Evolutionary conservation across 2,888 invertebrate species (phyloP).

Genomic region (Acronicta aceris): DNA sequence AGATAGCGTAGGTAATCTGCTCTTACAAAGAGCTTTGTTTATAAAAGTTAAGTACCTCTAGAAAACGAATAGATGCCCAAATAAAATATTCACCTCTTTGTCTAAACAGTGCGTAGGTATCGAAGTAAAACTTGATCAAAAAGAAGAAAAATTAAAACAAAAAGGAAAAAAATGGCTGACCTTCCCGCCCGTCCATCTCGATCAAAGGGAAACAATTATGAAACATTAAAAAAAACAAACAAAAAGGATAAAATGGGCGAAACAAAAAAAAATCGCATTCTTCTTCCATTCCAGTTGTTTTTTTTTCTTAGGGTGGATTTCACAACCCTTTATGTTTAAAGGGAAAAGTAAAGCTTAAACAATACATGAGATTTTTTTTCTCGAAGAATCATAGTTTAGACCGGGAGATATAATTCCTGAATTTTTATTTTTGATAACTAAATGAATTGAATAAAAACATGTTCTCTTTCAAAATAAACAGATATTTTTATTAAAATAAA

Average conservation of each 20-base stretch:
- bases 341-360: constrained; percentile 69
- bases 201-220: constrained; percentile 64
- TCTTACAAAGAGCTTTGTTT: too few species aligned
- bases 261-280: constrained; percentile 74
- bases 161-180: constrained; percentile 50
- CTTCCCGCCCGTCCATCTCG: constrained; percentile 51
- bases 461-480: too few species aligned
- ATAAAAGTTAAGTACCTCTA: too few species aligned
- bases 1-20: too few species aligned
- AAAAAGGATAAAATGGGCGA: constrained; percentile 59
- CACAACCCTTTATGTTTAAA: constrained; percentile 76
- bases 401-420: constrained; percentile 44
- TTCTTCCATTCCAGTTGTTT: constrained; percentile 72
- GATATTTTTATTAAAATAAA: too few species aligned
- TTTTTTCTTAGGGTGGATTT: constrained; percentile 77
- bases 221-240: constrained; percentile 64
- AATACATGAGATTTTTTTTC: constrained; percentile 69
- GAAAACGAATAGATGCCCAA: neutral
- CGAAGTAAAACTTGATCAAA: constrained; percentile 43
- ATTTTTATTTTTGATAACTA: too few species aligned
- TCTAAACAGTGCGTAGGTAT: constrained; percentile 38
- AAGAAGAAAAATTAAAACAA: constrained; percentile 30
- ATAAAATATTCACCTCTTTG: constrained; percentile 23
- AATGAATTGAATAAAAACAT: too few species aligned
- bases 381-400: constrained; percentile 59